Base-by-base conservation (phyloP, 1,140 invertebrate species). In the Druon quercuslanigerum region DNA sequence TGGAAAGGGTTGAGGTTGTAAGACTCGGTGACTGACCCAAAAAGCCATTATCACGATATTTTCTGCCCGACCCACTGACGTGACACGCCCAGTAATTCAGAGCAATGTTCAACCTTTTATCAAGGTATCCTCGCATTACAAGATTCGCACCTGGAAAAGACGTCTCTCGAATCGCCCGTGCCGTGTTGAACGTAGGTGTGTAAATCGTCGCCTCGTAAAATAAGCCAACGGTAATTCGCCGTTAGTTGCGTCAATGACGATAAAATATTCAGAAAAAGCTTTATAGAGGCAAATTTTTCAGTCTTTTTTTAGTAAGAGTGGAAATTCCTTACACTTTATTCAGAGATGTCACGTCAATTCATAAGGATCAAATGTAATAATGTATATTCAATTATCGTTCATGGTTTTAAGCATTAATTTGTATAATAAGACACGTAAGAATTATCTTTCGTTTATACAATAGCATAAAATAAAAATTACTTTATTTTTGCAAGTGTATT, bases 11-110 rank as follows among this genome's bases (percentile, higher is more conserved):
- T 33, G 17, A 25, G 52, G 54, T 46, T 74, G 77, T 78, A 74
- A 14, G 66, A 76, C 17, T 51, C 83, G 78, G 72, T 79, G 82
- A 82, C 66, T 85, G 86, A 87, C 86, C 86, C 83, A 87, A 85
- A 87, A 87, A 87, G 81, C 85, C 82, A 84, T 85, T 85, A 85
- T 86, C 85, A 77, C 79, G 82, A 82, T 80, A 84, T 74, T 79
- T 79, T 82, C 72, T 79, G 74, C 79, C 46, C 82, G 85, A 86
- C 86, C 85, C 84, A 87, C 84, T 87, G 82, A 84, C 82, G 81
- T 79, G 85, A 82, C 84, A 87, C 86, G 83, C 81, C 83, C 82
- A 82, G 73, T 77, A 78, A 86, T 85, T 82, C 81, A 78, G 79
- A 80, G 72, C 76, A 80, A 83, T 80, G 79, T 76, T 72, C 72